Base-by-base conservation (phyloP, 2,888 invertebrate species). In the Morpho deidamia region DNA sequence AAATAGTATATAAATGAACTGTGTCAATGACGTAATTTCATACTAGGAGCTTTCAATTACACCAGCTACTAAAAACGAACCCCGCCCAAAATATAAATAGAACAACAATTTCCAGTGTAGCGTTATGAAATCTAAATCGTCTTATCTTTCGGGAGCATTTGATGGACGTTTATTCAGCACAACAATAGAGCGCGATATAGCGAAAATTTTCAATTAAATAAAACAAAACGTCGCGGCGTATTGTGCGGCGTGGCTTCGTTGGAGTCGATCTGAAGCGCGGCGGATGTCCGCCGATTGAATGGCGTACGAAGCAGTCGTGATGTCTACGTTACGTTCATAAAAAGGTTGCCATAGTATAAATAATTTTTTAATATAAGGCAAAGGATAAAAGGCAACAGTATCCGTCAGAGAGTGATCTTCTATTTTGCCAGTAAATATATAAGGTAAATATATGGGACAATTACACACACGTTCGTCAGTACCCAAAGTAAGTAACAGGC, bases 181-280 rank as follows among this genome's bases (percentile, higher is more conserved):
- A 64, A 83, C 78, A 84, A 84, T 75, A 68, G 72, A 53, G 56
- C 58, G 72, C 67, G 75, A 78, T 81, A 79, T 75, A 75, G 76
- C 78, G 76, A 83, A 83, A 79, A 83, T 80, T 79, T 83, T 84
- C 82, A 83, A 85, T 86, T 84, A 81, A 79, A 85, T 72, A 74
- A 82, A 83, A 82, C 78, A 82, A 82, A 83, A 81, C 76, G 63
- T 56, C 55, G 69, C 64, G 67, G 61, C 51, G 74, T 68, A 81
- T 84, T 85, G 82, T 84, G 64, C 71, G 71, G 71, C 63, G 66
- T 48, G 41, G 48, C 48, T 39, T 47, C 39, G 47, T 34, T 11
- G 34, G 14, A 35, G 45, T 9, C 35, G 71, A 73, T 68, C 70
- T 14, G 51, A 51, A 44, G 55, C 56, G 59, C 50, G 46, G 67